These are phyloP conservation scores for Lithophane leautieri DNA, from an alignment of 2,888 invertebrate genomes.

Conservation along the genomic window DNA sequence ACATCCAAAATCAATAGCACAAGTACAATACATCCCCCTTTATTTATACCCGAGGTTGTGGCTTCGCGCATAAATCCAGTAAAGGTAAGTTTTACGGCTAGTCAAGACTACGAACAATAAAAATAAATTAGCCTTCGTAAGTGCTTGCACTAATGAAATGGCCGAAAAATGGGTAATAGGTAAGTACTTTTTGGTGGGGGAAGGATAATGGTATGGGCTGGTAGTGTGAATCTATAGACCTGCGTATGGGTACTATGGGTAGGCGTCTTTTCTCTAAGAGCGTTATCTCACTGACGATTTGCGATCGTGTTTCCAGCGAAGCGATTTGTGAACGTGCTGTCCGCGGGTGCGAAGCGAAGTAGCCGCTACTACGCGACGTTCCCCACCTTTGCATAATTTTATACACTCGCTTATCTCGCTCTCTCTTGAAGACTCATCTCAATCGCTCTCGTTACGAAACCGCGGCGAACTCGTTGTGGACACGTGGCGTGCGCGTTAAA, in stretches of 20 bases:
- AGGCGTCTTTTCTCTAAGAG: neutral
- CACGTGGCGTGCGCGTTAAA: too few species aligned
- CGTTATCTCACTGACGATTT: too few species aligned
- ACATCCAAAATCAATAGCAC: slow-evolving; percentile 39
- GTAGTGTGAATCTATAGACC: neutral
- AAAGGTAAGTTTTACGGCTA: slow-evolving; percentile 62
- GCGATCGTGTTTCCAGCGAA: too few species aligned
- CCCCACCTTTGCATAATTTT: too few species aligned
- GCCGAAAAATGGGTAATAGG: slow-evolving; percentile 56
- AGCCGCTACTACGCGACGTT: too few species aligned
- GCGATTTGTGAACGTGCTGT: too few species aligned
- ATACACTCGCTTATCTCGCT: too few species aligned
- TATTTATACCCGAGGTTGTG: slow-evolving; percentile 61
- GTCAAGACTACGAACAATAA: slow-evolving; percentile 64
- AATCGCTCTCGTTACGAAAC: too few species aligned
- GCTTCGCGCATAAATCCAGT: slow-evolving; percentile 58
- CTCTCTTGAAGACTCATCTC: too few species aligned
- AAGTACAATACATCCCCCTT: slow-evolving; percentile 37
- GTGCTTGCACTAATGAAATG: slow-evolving; percentile 67
- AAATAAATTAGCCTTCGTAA: slow-evolving; percentile 66
- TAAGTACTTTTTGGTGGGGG: slow-evolving; percentile 13
- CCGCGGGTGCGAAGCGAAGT: too few species aligned
- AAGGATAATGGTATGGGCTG: slow-evolving; percentile 3
- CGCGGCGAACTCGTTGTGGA: too few species aligned
- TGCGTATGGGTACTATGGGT: neutral